Evolutionary conservation across 2,797 vertebrate genomes (phyloP), one percentile per base, ranked within the genome.

Genomic region (Melanotaenia maccullochi): DNA sequence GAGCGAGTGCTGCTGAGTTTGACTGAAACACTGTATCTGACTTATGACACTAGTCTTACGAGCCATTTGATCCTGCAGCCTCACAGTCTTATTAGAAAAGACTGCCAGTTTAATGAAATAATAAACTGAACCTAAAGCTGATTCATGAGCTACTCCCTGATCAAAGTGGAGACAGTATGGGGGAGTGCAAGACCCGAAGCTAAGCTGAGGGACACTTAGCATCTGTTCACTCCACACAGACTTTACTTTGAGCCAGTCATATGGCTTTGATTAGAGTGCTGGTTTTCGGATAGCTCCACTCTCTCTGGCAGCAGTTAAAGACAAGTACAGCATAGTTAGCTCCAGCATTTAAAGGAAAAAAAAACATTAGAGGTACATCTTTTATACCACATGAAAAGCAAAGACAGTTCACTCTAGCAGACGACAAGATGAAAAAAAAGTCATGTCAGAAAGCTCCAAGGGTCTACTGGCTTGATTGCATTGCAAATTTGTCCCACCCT

Each of bases 251-350:
- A 93, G 89, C 81, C 60, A 79, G 83, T 93, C 93, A 93, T 93
- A 92, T 94, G 93, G 94, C 87, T 92, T 90, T 90, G 88, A 93
- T 95, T 93, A 94, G 84, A 59, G 71, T 69, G 77, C 89, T 91
- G 60, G 78, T 84, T 85, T 91, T 83, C 71, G 49, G 90, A 89
- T 85, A 79, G 85, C 90, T 87, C 74, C 85, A 73, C 78, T 78
- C 85, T 86, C 81, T 79, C 79, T 86, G 85, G 89, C 88, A 91
- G 85, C 73, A 76, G 72, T 83, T 83, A 80, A 35, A 91, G 78
- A 94, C 90, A 92, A 92, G 90, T 85, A 86, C 87, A 83, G 85
- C 84, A 84, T 86, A 90, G 88, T 91, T 88, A 87, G 82, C 78
- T 73, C 55, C 65, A 83, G 69, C 76, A 62, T 76, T 74, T 49